Evolutionary conservation across 2,113 vertebrate species (phyloP), one percentile per base, ranked within the genome.

Genomic region (Leptobrachium leishanense): DNA sequence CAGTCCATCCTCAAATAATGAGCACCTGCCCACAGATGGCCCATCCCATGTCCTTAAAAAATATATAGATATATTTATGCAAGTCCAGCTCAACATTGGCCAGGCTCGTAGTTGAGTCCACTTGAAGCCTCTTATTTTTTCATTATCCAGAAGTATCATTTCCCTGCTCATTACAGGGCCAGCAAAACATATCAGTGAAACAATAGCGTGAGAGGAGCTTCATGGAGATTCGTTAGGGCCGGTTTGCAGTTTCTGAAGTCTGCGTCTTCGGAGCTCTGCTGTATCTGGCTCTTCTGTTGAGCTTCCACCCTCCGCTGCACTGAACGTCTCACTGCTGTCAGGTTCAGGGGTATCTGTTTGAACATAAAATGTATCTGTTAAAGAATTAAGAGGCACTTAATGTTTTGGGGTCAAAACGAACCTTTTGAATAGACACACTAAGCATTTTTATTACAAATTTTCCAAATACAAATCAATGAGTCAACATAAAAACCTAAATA

Each of bases 241-340:
- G 0, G 83, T 90, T 83, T 95, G 94, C 42, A 97, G 83, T 83
- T 97, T 97, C 2, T 94, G 94, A 15, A 98, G 94, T 7, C 96
- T 93, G 2, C 96, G 92, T n/a, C 95, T 89, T 57, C 96, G 92
- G 42, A 98, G 85, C 82, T 97, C 96, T 0, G 92, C 95, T 0
- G 95, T 83, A 1, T 93, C 94, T 0, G 95, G 96, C 62, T 95
- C 96, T 0, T 90, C 94, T 0, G 89, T 90, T 5, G 89, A 89
- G 0, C 87, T 83, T 0, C 81, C 83, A 20, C 67, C 89, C 50
- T 81, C 90, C 0, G 75, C 88, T 0, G 12, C 20, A 8, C 67
- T 42, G 12, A 46, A 5, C 8, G 55, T 86, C 2, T 81, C 70
- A 0, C 57, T 65, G 20, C 8, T 63, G 6, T 0, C 2, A 2